Percentiles rank a stretch among this genome's conserved stretches.
Conservation (phyloP, 2,113 vertebrate genomes). For the Chaetodon auriga region DNA sequence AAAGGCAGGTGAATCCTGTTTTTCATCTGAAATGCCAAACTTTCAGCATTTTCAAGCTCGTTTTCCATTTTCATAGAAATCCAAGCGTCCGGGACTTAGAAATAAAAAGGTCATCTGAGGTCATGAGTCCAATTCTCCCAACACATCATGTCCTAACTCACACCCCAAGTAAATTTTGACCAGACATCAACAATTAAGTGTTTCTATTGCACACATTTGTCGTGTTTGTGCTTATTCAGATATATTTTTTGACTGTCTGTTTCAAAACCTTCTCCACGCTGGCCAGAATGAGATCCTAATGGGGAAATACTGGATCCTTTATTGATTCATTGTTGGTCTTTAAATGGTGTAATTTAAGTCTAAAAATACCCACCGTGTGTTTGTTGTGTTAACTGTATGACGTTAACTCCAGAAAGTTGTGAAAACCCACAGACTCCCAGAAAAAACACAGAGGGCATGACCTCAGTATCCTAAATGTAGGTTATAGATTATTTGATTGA, state of each 20-base stretch:
- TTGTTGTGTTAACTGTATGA: not conserved
- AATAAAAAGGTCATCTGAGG: conserved; percentile 15
- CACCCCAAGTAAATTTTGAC: not conserved
- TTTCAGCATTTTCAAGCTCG: not conserved
- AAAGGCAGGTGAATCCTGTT: not conserved
- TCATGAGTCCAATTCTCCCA: not conserved
- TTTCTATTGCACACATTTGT: not conserved
- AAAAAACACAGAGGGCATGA: not conserved
- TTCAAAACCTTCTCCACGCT: not conserved
- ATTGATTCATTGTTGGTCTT: not conserved
- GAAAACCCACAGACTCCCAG: not conserved
- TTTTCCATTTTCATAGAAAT: not conserved
- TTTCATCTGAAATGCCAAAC: not conserved
- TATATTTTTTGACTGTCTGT: too few relatives aligned
- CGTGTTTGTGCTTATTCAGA: not conserved
- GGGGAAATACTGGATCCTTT: not conserved
- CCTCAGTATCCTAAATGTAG: not conserved
- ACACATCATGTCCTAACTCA: not conserved
- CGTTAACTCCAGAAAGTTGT: not conserved
- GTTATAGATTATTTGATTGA: too few relatives aligned
- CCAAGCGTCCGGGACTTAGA: not conserved
- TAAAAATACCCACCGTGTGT: not conserved
- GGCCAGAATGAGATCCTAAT: not conserved
- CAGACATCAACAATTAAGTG: not conserved
- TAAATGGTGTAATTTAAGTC: too few relatives aligned